Conservation (phyloP, 2,888 invertebrate species). For the Drosophila hawaiiensis region DNA sequence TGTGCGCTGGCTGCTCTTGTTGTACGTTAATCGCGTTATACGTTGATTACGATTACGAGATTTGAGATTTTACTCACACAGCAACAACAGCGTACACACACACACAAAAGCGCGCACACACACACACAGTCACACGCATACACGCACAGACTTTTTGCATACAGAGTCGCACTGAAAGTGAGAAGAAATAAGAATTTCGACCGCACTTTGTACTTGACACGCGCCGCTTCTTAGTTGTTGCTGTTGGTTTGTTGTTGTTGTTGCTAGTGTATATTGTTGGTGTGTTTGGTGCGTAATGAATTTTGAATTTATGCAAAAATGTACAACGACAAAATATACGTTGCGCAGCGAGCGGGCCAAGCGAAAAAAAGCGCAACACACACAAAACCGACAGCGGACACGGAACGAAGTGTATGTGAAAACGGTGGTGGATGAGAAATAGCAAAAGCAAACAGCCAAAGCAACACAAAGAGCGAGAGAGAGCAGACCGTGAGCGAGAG, state of each 20-base stretch:
- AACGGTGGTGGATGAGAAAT: slow-evolving; percentile 46
- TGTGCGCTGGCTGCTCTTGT: slow-evolving; percentile 55
- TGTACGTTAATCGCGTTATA: slow-evolving; percentile 53
- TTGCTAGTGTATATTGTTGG: slow-evolving; percentile 22
- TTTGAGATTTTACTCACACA: slow-evolving; percentile 30
- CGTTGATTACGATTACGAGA: slow-evolving; percentile 50
- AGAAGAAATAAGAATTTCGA: slow-evolving; percentile 21
- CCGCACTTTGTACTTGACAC: slow-evolving; percentile 59
- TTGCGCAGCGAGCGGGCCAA: slow-evolving; percentile 64
- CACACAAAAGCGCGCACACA: not conserved
- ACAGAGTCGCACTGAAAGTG: slow-evolving; percentile 24
- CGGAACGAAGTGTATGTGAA: slow-evolving; percentile 51
- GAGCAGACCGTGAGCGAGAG: slow-evolving; percentile 3
- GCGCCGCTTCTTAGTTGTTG: slow-evolving; percentile 26
- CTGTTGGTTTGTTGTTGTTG: slow-evolving; percentile 16
- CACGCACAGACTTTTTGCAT: slow-evolving; percentile 5
- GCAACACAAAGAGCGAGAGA: slow-evolving; percentile 30
- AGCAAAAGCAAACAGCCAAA: slow-evolving; percentile 44
- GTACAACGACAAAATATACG: slow-evolving; percentile 66
- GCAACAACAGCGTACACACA: slow-evolving; percentile 6
- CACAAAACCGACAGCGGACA: slow-evolving; percentile 59
- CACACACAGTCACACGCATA: slow-evolving; percentile 12
- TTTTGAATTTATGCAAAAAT: slow-evolving; percentile 57
- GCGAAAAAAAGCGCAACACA: slow-evolving; percentile 66
- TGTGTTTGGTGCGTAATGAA: slow-evolving; percentile 51